phyloP scores from a whole-genome alignment of 92 coral and sea anemone species.

The Palythoa caribaeorum region DNA sequence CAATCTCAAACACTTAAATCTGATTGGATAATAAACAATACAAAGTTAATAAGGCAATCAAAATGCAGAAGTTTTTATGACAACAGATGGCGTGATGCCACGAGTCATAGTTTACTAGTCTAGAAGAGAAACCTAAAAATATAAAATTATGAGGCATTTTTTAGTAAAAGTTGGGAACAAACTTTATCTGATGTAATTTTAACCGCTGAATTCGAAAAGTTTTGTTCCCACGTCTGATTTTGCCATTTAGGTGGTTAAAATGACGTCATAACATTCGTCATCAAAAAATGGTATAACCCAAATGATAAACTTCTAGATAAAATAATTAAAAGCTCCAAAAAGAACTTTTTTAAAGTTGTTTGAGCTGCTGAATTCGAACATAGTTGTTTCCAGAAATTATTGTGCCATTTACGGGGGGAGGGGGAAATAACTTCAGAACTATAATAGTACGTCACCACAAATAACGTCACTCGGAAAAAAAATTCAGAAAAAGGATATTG shows the following conservation, averaged over 20 bases:
- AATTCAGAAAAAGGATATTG: too few relatives aligned
- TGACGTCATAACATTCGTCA: background rate
- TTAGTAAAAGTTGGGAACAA: background rate
- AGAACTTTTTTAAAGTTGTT: conserved; percentile 15
- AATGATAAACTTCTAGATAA: conserved; percentile 19
- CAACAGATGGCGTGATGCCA: too few relatives aligned
- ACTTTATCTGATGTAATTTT: background rate
- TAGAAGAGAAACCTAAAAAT: background rate
- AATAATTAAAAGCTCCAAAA: conserved; percentile 3
- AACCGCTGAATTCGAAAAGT: conserved; percentile 12
- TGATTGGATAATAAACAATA: too few relatives aligned
- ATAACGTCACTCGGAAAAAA: too few relatives aligned
- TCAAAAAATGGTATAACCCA: background rate
- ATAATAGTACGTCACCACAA: background rate
- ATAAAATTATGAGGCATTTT: background rate
- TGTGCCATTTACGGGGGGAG: background rate
- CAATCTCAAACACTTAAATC: too few relatives aligned
- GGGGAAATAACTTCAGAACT: background rate
- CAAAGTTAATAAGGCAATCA: too few relatives aligned
- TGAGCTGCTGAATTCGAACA: background rate
- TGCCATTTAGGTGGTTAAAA: background rate
- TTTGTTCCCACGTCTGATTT: conserved; percentile 23
- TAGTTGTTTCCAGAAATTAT: background rate
- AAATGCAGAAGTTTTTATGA: too few relatives aligned
- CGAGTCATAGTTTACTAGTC: background rate